Evolutionary conservation across 1,140 invertebrate species (phyloP), one percentile per base, ranked within the genome.

Genomic region (Polypedilum vanderplanki): DNA sequence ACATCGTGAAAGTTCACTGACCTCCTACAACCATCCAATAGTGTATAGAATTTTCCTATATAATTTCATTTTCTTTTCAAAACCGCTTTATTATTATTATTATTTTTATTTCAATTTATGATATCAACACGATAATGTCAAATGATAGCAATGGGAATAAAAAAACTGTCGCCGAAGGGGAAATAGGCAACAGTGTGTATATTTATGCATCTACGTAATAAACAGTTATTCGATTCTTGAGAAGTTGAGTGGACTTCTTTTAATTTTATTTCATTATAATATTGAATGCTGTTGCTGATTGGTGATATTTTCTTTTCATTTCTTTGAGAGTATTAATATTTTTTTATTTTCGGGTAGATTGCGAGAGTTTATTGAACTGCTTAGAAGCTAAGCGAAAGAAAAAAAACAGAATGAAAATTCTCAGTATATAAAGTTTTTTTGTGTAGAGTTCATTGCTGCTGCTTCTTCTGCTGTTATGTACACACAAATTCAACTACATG

Each of bases 1-100:
- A 57, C 46, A 57, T 57, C n/a, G 46, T n/a, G 24, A 57, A 57
- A 57, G 46, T 57, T 57, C 46, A 15, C 46, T 57, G n/a, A 57
- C 46, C 46, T 57, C 46, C 12, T 33, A 33, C 24, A 33, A 33
- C 24, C 24, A 33, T 15, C 46, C 46, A 57, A 12, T 57, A 12
- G 46, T 33, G 24, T 33, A 33, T 57, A 57, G 46, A 57, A 57
- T 46, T 46, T 57, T 57, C 46, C 46, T 57, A 57, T 57, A 57
- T 57, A 57, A 57, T 57, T 57, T 57, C 9, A 57, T 57, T 57
- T 15, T 57, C 46, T 57, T 12, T 57, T 15, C 10, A 12, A 3
- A n/a, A 15, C 3, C 15, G 12, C n/a, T 57, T 57, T 57, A 57
- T 57, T 12, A 12, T 57, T 57, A 57, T 57, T n/a, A 46, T 46